Percentiles rank a stretch among this genome's conserved stretches.
Evolutionary conservation across 2,113 vertebrate genomes (phyloP).

Genomic region (Cheilinus undulatus): DNA sequence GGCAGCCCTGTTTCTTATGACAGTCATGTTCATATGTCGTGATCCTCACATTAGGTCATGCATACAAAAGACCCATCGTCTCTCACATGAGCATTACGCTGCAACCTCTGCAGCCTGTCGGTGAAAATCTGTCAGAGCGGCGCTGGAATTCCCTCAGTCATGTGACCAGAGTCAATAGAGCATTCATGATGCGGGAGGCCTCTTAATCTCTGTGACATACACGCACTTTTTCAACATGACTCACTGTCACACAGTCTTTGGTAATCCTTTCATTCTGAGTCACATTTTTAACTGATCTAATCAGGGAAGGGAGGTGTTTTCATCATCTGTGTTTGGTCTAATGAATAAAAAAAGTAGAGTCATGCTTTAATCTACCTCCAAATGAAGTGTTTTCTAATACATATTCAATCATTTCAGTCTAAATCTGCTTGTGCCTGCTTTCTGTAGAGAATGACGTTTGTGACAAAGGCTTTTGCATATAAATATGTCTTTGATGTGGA

Average conservation of each 20-base stretch:
- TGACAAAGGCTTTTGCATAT: too few relatives aligned
- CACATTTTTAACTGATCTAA: background rate
- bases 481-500: background rate
- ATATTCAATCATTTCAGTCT: too few relatives aligned
- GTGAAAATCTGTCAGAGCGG: slow-evolving; percentile 27
- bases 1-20: too few relatives aligned
- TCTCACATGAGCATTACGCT: slow-evolving; percentile 13
- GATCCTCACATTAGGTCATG: background rate
- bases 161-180: slow-evolving; percentile 70
- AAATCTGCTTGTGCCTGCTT: too few relatives aligned
- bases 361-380: background rate
- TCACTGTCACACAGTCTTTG: slow-evolving; percentile 26
- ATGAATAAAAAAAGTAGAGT: background rate
- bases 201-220: slow-evolving; percentile 26
- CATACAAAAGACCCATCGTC: slow-evolving; percentile 1
- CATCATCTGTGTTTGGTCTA: background rate
- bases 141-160: slow-evolving; percentile 76
- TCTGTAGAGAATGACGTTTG: too few relatives aligned
- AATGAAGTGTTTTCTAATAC: too few relatives aligned
- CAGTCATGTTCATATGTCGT: background rate
- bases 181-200: slow-evolving; percentile 44
- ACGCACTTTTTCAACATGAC: slow-evolving; percentile 38
- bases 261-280: slow-evolving; percentile 14
- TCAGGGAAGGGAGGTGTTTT: background rate
- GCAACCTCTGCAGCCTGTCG: slow-evolving; percentile 39